These are phyloP conservation scores for Brachionus rubens DNA, from an alignment of 1,140 invertebrate genomes.

Conservation along the genomic window DNA sequence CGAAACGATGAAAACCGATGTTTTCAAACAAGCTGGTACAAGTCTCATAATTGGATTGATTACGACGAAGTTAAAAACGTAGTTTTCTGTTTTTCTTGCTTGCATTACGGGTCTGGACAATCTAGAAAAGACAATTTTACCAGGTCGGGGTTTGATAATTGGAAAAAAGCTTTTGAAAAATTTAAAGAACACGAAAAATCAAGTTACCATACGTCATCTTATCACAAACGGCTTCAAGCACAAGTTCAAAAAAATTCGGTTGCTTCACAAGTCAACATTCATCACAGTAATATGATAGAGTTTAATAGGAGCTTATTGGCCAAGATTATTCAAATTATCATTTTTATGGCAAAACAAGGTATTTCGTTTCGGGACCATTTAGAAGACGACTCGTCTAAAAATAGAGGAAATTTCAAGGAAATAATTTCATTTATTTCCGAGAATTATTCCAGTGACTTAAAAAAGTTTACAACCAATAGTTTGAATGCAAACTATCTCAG, in stretches of 20 bases:
- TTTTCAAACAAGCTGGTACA: too few species aligned
- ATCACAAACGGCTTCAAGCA: not conserved
- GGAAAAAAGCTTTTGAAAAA: not conserved
- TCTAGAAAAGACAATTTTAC: too few species aligned
- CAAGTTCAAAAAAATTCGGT: not conserved
- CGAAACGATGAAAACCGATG: too few species aligned
- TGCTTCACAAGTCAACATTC: not conserved
- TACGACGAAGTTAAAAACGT: too few species aligned
- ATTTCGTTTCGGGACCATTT: constrained; percentile 1
- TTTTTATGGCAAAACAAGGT: constrained; percentile 2
- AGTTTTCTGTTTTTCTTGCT: too few species aligned
- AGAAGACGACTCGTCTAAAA: not conserved
- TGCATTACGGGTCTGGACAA: too few species aligned
- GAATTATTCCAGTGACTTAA: not conserved
- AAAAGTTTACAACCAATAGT: not conserved
- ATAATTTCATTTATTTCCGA: not conserved
- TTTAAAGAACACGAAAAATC: constrained; percentile 4
- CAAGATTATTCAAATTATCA: constrained; percentile 7
- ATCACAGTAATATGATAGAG: not conserved
- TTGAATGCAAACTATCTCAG: not conserved
- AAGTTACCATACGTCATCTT: not conserved
- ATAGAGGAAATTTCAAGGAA: constrained; percentile 25
- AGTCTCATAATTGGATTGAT: too few species aligned
- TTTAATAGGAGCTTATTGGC: not conserved
- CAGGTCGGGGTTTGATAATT: not conserved